phyloP scores from a whole-genome alignment of 30 jellyfish, hydroid and myxozoan genomes.

The Euphysa ruthae region DNA sequence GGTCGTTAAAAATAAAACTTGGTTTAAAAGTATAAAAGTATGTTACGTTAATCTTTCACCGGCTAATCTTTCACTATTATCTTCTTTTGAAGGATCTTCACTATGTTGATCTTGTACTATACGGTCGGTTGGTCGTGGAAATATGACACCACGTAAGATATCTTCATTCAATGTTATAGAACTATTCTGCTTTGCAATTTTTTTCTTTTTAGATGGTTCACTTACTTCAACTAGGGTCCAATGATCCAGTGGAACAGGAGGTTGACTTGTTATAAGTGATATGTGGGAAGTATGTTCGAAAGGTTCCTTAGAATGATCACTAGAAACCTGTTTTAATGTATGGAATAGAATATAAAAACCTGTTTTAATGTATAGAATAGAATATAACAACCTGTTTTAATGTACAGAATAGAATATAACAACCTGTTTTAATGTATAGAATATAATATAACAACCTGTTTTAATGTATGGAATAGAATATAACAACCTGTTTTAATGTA shows the following conservation, averaged over 20 bases:
- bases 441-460: no score
- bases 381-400: no score
- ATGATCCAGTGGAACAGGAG: slow-evolving; percentile 91
- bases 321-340: no score
- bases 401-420: no score
- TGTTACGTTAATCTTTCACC: slow-evolving; percentile 63
- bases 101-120: slow-evolving; percentile 18
- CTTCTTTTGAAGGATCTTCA: slow-evolving; percentile 49
- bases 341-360: no score
- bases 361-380: no score
- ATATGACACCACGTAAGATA: slow-evolving; percentile 63
- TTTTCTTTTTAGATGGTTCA: slow-evolving; percentile 62
- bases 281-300: slow-evolving; percentile 61
- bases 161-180: slow-evolving; percentile 48
- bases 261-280: slow-evolving; percentile 74
- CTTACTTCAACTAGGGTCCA: slow-evolving; percentile 86
- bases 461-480: no score
- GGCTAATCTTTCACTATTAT: slow-evolving; percentile 52
- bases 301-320: slow-evolving; percentile 44
- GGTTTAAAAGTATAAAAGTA: no score
- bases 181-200: slow-evolving; percentile 47
- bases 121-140: slow-evolving; percentile 59
- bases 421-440: no score
- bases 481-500: no score
- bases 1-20: no score